A percentile compares a stretch with the other conserved stretches of the same genome.
phyloP scores from a whole-genome alignment of 2,797 vertebrate species.

The Micrastur ruficollis region DNA sequence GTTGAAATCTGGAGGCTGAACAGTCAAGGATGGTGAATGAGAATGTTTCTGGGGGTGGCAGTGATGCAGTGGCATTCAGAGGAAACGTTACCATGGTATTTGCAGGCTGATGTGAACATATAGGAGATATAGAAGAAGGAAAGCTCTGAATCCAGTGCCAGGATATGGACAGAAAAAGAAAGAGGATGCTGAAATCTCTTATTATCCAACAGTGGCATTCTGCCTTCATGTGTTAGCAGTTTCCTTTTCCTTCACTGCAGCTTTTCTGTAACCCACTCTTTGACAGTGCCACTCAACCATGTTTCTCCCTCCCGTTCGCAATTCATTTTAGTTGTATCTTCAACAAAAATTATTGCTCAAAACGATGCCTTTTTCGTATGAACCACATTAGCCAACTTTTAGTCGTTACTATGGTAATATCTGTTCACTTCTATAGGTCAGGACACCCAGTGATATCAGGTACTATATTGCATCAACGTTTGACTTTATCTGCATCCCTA shows the following conservation, averaged over 20 bases:
- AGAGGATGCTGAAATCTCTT: background rate
- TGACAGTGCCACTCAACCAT: background rate
- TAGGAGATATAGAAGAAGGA: background rate
- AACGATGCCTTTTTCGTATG: background rate
- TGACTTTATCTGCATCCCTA: background rate
- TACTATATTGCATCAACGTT: background rate
- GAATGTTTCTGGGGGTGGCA: slow-evolving; percentile 43
- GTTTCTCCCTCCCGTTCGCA: background rate
- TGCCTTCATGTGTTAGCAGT: background rate
- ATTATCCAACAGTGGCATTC: background rate
- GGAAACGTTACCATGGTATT: slow-evolving; percentile 45
- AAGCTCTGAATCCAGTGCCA: background rate
- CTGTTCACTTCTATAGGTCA: background rate
- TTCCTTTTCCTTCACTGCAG: background rate
- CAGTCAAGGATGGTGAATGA: slow-evolving; percentile 50
- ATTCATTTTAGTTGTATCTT: background rate
- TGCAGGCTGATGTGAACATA: background rate
- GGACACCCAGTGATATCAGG: background rate
- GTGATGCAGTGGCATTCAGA: slow-evolving; percentile 20
- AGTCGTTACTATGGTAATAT: background rate
- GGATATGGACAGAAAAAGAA: background rate
- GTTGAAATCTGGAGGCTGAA: slow-evolving; percentile 35
- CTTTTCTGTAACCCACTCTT: background rate
- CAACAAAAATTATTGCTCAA: background rate
- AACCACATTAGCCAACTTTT: background rate